Evolutionary conservation across 2,888 invertebrate species (phyloP).

Genomic region (Endotricha flammealis): DNA sequence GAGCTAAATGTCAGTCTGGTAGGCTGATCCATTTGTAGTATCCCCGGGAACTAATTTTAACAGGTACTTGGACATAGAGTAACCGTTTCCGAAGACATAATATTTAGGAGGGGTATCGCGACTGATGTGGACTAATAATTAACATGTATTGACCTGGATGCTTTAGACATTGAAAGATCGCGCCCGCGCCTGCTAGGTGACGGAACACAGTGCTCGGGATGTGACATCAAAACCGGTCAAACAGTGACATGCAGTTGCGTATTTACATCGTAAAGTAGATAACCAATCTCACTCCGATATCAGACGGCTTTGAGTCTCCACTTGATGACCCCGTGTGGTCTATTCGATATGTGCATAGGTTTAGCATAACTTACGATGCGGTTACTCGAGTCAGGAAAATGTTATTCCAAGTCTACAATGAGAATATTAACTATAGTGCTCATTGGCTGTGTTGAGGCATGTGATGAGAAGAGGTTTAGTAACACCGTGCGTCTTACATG

Average conservation of each 20-base stretch:
- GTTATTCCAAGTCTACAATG: slow-evolving; percentile 76
- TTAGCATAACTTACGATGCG: slow-evolving; percentile 76
- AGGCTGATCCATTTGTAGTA: slow-evolving; percentile 20
- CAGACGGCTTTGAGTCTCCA: slow-evolving; percentile 39
- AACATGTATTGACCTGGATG: background rate
- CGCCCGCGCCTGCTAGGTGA: slow-evolving; percentile 72
- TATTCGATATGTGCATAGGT: slow-evolving; percentile 72
- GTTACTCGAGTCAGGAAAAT: slow-evolving; percentile 74
- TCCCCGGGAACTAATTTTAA: slow-evolving; percentile 14
- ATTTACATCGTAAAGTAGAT: slow-evolving; percentile 65
- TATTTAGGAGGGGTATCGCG: background rate
- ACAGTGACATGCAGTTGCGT: slow-evolving; percentile 77
- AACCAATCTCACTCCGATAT: slow-evolving; percentile 42
- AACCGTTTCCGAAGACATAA: slow-evolving; percentile 12
- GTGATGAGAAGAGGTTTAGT: slow-evolving; percentile 77
- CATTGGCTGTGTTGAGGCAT: slow-evolving; percentile 76
- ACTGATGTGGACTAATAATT: background rate
- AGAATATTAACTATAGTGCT: slow-evolving; percentile 75
- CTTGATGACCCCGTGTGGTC: slow-evolving; percentile 51
- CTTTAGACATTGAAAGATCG: slow-evolving; percentile 31
- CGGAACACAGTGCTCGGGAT: slow-evolving; percentile 77
- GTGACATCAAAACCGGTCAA: slow-evolving; percentile 77
- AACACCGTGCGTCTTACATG: slow-evolving; percentile 73
- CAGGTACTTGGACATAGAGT: slow-evolving; percentile 16
- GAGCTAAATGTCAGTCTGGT: background rate